Percentiles rank a stretch among this genome's conserved stretches.
These are phyloP conservation scores for Clarias macrocephalus DNA, from an alignment of 2,113 vertebrate genomes.

Conservation along the genomic window DNA sequence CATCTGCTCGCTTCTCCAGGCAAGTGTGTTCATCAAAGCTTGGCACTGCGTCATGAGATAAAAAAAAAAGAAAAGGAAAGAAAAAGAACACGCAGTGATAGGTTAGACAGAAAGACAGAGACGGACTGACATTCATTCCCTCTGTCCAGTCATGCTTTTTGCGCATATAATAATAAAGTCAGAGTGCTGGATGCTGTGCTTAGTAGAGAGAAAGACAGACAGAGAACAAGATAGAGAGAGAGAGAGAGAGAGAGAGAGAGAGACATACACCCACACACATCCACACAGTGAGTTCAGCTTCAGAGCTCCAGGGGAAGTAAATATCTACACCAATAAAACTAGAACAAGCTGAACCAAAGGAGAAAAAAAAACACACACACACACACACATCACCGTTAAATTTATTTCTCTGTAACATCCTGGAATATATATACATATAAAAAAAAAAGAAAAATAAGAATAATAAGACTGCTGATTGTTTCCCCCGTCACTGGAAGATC, in stretches of 20 bases:
- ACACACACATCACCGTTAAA: neutral
- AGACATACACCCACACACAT: conserved; percentile 22
- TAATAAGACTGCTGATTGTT: neutral
- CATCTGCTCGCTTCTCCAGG: conserved; percentile 15
- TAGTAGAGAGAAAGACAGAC: conserved; percentile 13
- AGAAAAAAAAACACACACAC: neutral
- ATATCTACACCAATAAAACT: conserved; percentile 47
- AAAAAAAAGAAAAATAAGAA: neutral
- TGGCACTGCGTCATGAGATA: conserved; percentile 12
- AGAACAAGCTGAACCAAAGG: conserved; percentile 38
- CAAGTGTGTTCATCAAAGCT: conserved; percentile 28
- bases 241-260: neutral
- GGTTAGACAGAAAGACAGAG: neutral
- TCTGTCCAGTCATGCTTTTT: conserved; percentile 8
- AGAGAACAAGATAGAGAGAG: neutral
- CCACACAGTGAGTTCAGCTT: conserved; percentile 17
- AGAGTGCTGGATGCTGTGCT: conserved; percentile 30
- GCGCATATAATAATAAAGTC: conserved; percentile 33
- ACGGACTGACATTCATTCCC: neutral
- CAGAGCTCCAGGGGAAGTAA: conserved; percentile 43
- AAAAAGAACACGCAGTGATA: neutral
- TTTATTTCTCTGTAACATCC: neutral
- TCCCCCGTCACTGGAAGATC: neutral
- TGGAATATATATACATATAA: neutral
- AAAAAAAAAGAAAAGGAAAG: neutral